Conservation (phyloP, 23 tunicate genomes). For the Aplidium turbinatum region DNA sequence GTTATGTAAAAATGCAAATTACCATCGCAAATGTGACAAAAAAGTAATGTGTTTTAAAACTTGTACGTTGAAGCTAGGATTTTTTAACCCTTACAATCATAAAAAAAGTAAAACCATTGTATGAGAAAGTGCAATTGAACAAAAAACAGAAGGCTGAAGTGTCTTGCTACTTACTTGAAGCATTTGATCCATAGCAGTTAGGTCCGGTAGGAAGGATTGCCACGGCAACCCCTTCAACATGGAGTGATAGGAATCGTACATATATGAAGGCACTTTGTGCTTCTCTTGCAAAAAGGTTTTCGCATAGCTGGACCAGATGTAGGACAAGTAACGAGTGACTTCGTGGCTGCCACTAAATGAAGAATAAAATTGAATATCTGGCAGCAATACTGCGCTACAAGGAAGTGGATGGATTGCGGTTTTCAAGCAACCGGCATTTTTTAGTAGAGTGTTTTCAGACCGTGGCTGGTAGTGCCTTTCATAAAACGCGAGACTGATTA, state of each 20-base stretch:
- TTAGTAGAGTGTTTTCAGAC: no score
- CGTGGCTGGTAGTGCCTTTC: no score
- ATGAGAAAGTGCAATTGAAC: no score
- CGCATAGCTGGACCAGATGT: slow-evolving; percentile 33
- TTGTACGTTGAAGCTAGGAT: background rate
- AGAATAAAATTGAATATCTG: no score
- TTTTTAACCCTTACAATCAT: no score
- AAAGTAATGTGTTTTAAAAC: no score
- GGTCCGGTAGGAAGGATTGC: slow-evolving; percentile 61
- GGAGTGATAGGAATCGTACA: slow-evolving; percentile 45
- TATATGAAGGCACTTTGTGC: slow-evolving; percentile 38
- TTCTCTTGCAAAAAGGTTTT: slow-evolving; percentile 3
- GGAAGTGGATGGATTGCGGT: no score
- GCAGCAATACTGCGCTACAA: no score
- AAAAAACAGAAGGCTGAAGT: background rate
- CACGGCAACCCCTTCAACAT: slow-evolving; percentile 43
- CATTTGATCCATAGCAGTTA: slow-evolving; percentile 56
- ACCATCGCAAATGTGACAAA: no score
- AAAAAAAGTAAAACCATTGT: no score
- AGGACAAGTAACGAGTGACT: slow-evolving; percentile 5
- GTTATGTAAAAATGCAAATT: background rate
- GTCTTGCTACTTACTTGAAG: slow-evolving; percentile 43
- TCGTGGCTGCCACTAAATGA: slow-evolving; percentile 20
- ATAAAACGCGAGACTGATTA: no score
- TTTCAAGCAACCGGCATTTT: no score